Evolutionary conservation across 2,888 invertebrate genomes (phyloP).

Genomic region (Leuctra nigra): DNA sequence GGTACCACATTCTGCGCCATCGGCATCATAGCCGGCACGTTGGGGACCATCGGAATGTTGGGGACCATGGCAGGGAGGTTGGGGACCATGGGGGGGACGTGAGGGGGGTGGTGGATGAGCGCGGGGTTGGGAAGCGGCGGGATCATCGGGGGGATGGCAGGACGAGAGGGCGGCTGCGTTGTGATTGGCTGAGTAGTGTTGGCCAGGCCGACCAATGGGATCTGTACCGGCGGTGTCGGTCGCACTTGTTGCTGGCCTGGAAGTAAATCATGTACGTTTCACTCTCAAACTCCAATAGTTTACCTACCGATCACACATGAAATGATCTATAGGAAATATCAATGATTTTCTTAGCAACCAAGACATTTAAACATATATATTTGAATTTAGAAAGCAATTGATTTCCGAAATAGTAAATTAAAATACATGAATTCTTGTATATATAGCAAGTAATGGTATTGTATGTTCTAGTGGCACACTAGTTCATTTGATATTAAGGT

Average conservation of each 20-base stretch:
- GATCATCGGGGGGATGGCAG: slow-evolving; percentile 37
- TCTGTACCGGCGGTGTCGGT: slow-evolving; percentile 24
- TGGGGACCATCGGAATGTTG: slow-evolving; percentile 28
- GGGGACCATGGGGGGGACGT: slow-evolving; percentile 27
- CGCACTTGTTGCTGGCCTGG: not conserved
- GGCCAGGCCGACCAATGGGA: slow-evolving; percentile 23
- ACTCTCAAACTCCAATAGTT: no score
- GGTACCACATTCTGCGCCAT: slow-evolving; percentile 30
- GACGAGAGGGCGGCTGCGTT: slow-evolving; percentile 31
- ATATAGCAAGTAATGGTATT: no score
- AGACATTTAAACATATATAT: not conserved
- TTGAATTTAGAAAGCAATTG: no score
- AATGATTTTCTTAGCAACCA: no score
- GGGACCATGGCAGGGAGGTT: slow-evolving; percentile 28
- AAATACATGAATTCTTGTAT: no score
- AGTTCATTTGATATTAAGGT: no score
- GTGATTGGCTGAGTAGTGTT: not conserved
- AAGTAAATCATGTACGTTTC: no score
- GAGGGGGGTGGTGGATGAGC: slow-evolving; percentile 39
- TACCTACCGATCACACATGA: no score
- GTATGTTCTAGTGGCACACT: no score
- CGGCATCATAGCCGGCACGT: slow-evolving; percentile 24
- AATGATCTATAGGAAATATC: no score
- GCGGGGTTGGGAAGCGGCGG: slow-evolving; percentile 30
- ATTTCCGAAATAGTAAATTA: no score